A percentile compares a stretch with the other conserved stretches of the same genome.
phyloP scores from a whole-genome alignment of 1,140 invertebrate genomes.

The Meloidogyne hapla region DNA sequence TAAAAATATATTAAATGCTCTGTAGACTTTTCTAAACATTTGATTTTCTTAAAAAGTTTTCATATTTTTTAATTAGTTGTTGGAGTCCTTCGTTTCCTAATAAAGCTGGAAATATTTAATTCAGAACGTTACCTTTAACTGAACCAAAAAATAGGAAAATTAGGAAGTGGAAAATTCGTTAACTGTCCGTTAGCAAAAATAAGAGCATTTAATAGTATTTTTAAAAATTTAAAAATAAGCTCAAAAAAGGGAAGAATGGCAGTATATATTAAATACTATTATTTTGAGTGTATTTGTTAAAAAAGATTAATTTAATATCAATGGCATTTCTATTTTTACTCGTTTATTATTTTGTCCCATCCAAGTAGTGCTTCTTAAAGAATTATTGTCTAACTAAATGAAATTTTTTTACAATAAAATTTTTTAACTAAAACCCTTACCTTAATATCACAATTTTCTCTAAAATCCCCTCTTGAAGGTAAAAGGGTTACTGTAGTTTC shows the following conservation, averaged over 20 bases:
- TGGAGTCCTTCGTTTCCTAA: too few relatives aligned
- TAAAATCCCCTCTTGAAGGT: neutral
- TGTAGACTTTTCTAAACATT: too few relatives aligned
- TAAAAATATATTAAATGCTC: neutral
- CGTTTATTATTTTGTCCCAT: neutral
- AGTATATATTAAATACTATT: neutral
- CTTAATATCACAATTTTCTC: neutral
- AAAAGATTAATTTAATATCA: neutral
- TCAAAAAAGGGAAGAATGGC: neutral
- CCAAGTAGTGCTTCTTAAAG: neutral
- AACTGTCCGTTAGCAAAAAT: too few relatives aligned
- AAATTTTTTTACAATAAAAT: neutral
- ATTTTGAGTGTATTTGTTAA: neutral
- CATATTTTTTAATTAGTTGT: too few relatives aligned
- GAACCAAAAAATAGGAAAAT: too few relatives aligned
- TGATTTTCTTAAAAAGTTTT: too few relatives aligned
- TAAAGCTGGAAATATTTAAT: too few relatives aligned
- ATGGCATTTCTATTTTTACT: neutral
- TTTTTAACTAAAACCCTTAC: neutral
- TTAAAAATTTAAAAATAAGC: too few relatives aligned
- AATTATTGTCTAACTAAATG: neutral
- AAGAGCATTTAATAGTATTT: too few relatives aligned
- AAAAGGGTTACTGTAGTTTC: neutral
- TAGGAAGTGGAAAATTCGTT: too few relatives aligned
- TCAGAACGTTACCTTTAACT: too few relatives aligned